Base-by-base conservation (phyloP, 2,888 invertebrate genomes). In the Lasius platythorax region DNA sequence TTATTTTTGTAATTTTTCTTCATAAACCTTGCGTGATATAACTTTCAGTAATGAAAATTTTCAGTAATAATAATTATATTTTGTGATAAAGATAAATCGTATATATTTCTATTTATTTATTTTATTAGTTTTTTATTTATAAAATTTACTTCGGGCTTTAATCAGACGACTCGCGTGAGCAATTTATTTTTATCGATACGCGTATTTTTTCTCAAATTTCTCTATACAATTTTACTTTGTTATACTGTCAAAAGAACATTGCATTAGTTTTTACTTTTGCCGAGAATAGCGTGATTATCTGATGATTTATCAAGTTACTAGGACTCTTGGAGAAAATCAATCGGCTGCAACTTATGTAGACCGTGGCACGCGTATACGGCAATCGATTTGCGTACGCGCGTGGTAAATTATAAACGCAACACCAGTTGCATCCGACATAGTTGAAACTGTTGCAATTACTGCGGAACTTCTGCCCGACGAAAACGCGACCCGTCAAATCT, bases 341-440 rank as follows among this genome's bases (percentile, higher is more conserved):
- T 79, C 61, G 58, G 46, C 33, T 79, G 46, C 58, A 79, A 79
- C 79, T 79, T 79, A 79, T 61, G 72, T 72, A 79, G 61, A 70
- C 79, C 72, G 0, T 79, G 12, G 18, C 12, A 46, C 61, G 43
- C 43, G 37, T 70, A 70, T 43, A 56, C 23, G 53, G 50, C 82
- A 23, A 75, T 82, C 75, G 58, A 82, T 76, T 67, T 15, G 53
- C 78, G 64, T 66, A 33, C n/a, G 33, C 64, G 18, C 5, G 15
- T 2, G 33, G 37, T 63, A 72, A 75, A 86, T 89, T 67, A 67
- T n/a, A 68, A 37, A 53, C 43, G 40, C 87, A 67, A 82, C 87
- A 89, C 89, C 86, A 89, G 89, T 89, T 89, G 89, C 87, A 87
- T 85, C 68, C 86, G 86, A 30, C 82, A 66, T 28, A 50, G 78